Base-by-base conservation (phyloP, 1,140 invertebrate genomes). In the Pristionchus pacificus region DNA sequence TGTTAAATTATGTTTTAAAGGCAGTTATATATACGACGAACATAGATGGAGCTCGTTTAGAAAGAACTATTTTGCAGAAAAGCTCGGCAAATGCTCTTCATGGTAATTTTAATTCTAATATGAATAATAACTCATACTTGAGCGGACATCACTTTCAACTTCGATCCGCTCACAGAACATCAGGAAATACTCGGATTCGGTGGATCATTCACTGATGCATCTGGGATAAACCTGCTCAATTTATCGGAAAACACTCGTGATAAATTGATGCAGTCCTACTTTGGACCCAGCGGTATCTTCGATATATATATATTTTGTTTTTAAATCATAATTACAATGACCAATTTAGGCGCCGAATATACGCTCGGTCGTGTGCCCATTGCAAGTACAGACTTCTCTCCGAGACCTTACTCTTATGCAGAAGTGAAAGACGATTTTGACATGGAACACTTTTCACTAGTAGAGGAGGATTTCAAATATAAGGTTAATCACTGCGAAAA, bases 311-410 rank as follows among this genome's bases (percentile, higher is more conserved):
- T n/a, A n/a, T n/a, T n/a, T n/a, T n/a, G n/a, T n/a, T n/a, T n/a
- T n/a, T n/a, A n/a, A n/a, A n/a, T n/a, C n/a, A n/a, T n/a, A n/a
- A n/a, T n/a, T n/a, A n/a, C n/a, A n/a, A n/a, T n/a, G n/a, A n/a
- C n/a, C n/a, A n/a, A 62, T 65, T 30, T 61, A 71, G 80, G 91
- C 3, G 84, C 91, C 71, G 89, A 90, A 74, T 93, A 92, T 82
- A 90, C 88, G 70, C 80, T 92, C 65, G 88, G 89, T n/a, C 83
- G 91, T 61, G 87, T 91, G 1, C 90, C 92, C 0, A 92, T 94
- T 55, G 92, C 88, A n/a, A 91, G 91, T 25, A 89, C 88, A 75
- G 92, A 94, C 84, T 92, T 92, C 81, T 91, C 90, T 0, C 88
- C 86, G 19, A 64, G 61, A 25, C 64, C 66, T 32, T 72, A 72